Conservation (phyloP, 2,888 invertebrate genomes). For the Rhodophaea formosa region DNA sequence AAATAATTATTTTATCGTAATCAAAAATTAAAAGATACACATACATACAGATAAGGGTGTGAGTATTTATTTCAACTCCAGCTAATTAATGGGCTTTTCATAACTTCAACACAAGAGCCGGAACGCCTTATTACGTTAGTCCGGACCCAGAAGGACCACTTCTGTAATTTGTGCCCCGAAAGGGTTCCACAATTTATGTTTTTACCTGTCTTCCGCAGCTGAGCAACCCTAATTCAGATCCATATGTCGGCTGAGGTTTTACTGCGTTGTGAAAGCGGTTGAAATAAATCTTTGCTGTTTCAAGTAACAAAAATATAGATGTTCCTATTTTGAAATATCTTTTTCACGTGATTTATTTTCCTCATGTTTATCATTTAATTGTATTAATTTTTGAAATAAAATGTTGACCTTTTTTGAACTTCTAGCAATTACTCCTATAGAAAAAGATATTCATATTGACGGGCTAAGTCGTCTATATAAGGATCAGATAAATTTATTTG, state of each 20-base stretch:
- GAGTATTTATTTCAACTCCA: slow-evolving; percentile 19
- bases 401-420: no score
- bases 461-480: no score
- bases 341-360: no score
- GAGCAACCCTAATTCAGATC: slow-evolving; percentile 58
- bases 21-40: no score
- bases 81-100: slow-evolving; percentile 40
- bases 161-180: slow-evolving; percentile 61
- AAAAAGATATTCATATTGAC: no score
- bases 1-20: no score
- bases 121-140: slow-evolving; percentile 43
- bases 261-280: background rate
- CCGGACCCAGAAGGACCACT: slow-evolving; percentile 46
- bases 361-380: no score
- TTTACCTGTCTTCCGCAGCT: slow-evolving; percentile 64
- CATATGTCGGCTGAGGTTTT: slow-evolving; percentile 40
- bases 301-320: no score
- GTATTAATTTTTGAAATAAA: no score
- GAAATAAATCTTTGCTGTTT: background rate
- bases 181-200: slow-evolving; percentile 66
- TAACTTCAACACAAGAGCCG: slow-evolving; percentile 30
- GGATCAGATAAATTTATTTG: no score
- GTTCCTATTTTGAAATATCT: no score
- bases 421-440: no score
- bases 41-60: background rate